Conservation (phyloP, 2,797 vertebrate genomes). For the Steatocranus sp. region DNA sequence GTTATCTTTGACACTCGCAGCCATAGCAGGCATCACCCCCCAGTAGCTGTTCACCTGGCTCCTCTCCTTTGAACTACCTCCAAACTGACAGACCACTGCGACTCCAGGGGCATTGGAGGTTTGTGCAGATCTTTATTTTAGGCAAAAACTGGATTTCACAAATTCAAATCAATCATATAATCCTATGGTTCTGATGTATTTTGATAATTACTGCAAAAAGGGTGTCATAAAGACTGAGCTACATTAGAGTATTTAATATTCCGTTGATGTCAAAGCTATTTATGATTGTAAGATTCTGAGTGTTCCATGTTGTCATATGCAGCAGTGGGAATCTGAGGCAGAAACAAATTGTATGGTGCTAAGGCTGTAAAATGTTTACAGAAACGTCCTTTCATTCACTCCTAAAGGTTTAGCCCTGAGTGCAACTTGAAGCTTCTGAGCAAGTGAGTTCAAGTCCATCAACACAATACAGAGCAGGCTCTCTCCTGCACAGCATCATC, state of each 20-base stretch:
- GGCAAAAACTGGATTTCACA: neutral
- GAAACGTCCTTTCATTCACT: neutral
- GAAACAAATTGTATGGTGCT: neutral
- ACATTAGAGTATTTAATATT: neutral
- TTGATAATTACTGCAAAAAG: neutral
- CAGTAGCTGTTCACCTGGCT: constrained; percentile 30
- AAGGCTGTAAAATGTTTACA: neutral
- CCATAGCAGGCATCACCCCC: constrained; percentile 14
- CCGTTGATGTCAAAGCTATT: neutral
- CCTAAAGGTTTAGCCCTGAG: neutral
- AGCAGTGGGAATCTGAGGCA: neutral
- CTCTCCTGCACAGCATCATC: neutral
- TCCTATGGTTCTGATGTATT: neutral
- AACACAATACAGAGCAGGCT: neutral
- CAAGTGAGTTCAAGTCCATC: neutral
- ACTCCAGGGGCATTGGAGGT: neutral
- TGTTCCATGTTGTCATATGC: neutral
- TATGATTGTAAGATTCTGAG: neutral
- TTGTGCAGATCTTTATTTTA: constrained; percentile 6
- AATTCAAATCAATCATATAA: neutral
- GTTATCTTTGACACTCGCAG: neutral
- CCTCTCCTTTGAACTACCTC: constrained; percentile 43
- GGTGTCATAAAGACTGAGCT: neutral
- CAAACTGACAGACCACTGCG: constrained; percentile 28
- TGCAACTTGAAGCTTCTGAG: neutral